Conservation (phyloP, 2,888 invertebrate genomes). For the Temnothorax rugatulus region DNA sequence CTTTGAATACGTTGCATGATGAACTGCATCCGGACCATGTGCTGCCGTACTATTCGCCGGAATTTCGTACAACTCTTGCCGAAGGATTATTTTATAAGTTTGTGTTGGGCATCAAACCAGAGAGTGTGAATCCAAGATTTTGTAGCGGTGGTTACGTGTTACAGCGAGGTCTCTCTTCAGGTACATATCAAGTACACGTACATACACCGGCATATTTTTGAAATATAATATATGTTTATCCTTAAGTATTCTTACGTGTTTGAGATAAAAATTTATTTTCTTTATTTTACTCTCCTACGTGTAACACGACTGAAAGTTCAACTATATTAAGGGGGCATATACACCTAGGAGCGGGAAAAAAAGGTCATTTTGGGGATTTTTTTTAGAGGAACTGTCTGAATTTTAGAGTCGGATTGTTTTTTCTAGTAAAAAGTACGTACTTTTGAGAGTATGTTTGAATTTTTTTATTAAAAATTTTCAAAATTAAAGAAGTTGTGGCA, state of each 20-base stretch:
- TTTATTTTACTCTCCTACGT: background rate
- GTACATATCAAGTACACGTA: slow-evolving; percentile 80
- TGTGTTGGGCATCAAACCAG: slow-evolving; percentile 88
- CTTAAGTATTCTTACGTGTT: background rate
- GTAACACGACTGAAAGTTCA: background rate
- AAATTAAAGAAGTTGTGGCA: too few species aligned
- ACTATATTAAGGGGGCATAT: too few species aligned
- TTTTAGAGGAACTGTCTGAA: too few species aligned
- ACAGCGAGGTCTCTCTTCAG: slow-evolving; percentile 89
- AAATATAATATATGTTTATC: background rate
- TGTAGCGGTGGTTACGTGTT: slow-evolving; percentile 89
- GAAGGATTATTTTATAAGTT: slow-evolving; percentile 92
- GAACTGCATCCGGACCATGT: slow-evolving; percentile 90
- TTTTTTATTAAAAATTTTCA: too few species aligned
- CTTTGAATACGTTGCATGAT: slow-evolving; percentile 87
- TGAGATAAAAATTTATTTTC: background rate
- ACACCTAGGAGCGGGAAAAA: too few species aligned
- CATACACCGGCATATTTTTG: background rate
- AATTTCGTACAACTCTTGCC: slow-evolving; percentile 91
- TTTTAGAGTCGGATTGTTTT: too few species aligned
- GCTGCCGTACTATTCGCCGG: slow-evolving; percentile 90
- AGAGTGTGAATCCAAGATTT: slow-evolving; percentile 86
- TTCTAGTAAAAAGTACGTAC: too few species aligned
- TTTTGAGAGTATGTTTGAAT: too few species aligned
- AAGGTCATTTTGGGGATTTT: too few species aligned